Evolutionary conservation across 2,888 invertebrate species (phyloP), one percentile per base, ranked within the genome.

Genomic region (Alitta virens): DNA sequence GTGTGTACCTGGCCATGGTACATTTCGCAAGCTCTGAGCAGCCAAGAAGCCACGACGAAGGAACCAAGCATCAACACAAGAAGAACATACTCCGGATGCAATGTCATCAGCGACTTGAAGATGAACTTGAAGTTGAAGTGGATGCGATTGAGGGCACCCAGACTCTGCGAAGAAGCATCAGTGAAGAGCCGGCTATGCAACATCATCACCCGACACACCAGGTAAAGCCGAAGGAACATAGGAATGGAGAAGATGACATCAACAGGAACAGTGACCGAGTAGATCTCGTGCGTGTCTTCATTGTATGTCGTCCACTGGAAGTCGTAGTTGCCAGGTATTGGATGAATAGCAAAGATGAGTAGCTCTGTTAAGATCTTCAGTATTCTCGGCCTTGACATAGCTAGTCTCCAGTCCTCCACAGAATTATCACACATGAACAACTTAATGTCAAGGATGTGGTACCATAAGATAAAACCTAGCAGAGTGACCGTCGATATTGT

Each of bases 81-180:
- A n/a, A 81, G 70, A 3, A 79, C 75, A 64, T 79, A 78, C 59
- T 78, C 80, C 25, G 81, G 78, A 62, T 79, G 74, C 27, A 80
- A 69, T 24, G 76, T 75, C 80, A 81, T 81, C 63, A 80, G 68
- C 24, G 80, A 80, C 68, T 81, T 81, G 69, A 81, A 81, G 57
- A 81, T 77, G 69, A 81, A 81, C 65, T 85, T 90, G 83, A 97
- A 96, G 72, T 85, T 85, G 88, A 98, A 98, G 87, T 97, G 96
- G 84, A 98, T 97, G 83, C 96, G 89, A 87, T 96, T 96, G 84
- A 97, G 89, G 3, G 80, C 80, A 5, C 81, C 81, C n/a, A 81
- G 72, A 65, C 78, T 78, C 67, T 80, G 80, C 1, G 80, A 78
- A 7, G 78, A 78, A 27, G 81, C 81, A 67, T 81, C 81, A 46